A percentile compares a stretch with the other conserved stretches of the same genome.
Evolutionary conservation across 2,113 vertebrate species (phyloP).

Genomic region (Coreoperca whiteheadi): DNA sequence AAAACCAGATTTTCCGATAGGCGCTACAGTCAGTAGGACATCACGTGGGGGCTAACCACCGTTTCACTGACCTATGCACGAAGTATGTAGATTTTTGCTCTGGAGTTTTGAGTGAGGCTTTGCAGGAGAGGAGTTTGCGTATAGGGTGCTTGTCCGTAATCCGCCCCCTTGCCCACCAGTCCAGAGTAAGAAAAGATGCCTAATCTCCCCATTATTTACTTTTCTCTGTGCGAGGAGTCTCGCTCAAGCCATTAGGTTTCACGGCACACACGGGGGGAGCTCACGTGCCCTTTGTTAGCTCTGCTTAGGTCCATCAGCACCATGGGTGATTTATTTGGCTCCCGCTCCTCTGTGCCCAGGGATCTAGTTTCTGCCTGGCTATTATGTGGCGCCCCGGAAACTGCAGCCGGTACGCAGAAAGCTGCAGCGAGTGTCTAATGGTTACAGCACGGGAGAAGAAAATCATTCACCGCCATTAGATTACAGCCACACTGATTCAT

Average conservation of each 20-base stretch:
- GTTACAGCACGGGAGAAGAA: constrained; percentile 82
- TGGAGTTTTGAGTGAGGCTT: neutral
- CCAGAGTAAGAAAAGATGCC: constrained; percentile 22
- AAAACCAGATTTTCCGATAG: neutral
- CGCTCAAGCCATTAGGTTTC: constrained; percentile 19
- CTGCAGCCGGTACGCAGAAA: constrained; percentile 71
- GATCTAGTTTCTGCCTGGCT: constrained; percentile 81
- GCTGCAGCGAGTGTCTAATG: constrained; percentile 82
- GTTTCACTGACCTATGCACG: neutral
- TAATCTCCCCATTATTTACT: constrained; percentile 55
- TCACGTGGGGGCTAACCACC: constrained; percentile 40
- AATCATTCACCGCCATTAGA: constrained; percentile 85
- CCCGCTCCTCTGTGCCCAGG: constrained; percentile 58
- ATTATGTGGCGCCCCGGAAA: constrained; percentile 84
- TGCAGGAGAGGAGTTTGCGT: neutral
- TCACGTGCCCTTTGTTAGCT: constrained; percentile 69
- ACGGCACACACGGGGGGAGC: constrained; percentile 25
- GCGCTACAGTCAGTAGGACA: constrained; percentile 21
- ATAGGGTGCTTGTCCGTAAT: neutral
- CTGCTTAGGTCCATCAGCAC: constrained; percentile 59
- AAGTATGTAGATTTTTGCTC: neutral
- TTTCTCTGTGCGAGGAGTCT: constrained; percentile 19
- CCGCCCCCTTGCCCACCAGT: neutral
- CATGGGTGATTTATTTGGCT: constrained; percentile 73
- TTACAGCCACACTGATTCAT: constrained; percentile 85